Base-by-base conservation (phyloP, 2,113 vertebrate species). In the Bubo blakistoni region DNA sequence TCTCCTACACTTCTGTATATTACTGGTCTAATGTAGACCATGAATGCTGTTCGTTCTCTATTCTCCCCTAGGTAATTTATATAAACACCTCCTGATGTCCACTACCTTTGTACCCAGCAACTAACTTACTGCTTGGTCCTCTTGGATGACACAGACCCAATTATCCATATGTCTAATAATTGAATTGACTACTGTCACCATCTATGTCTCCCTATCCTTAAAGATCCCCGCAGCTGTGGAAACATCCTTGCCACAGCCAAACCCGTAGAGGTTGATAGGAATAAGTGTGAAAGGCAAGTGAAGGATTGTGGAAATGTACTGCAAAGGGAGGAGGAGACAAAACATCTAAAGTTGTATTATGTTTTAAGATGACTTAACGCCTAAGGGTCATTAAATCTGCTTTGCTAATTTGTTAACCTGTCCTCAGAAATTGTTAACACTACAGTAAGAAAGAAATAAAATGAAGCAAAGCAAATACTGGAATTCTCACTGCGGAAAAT, bases 251-350 rank as follows among this genome's bases (percentile, higher is more conserved):
- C 7, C 46, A 44, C 59, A 67, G 66, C 30, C 3, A 7, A 49
- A 65, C 96, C 76, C 90, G 96, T 97, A 96, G 92, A 97, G 95
- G 85, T 97, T 98, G 98, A 98, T 98, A 96, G 96, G 82, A 97
- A 95, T 97, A 98, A 98, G 98, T 97, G 62, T 91, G 70, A 83
- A 96, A 92, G 81, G 97, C 95, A 97, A 97, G 96, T 92, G 83
- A 65, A 95, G 96, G 97, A 98, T 98, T 98, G 98, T 98, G 97
- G 89, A 98, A 98, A 98, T 98, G 73, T n/a, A 17, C 40, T 67
- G 52, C 94, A 97, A 96, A 97, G 79, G 92, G 71, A 66, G 90
- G 91, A 95, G 94, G 86, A 96, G 59, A 83, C 44, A 84, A 62
- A 96, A 94, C 76, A 88, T 61, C 86, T 79, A 40, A 96, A 96